These are phyloP conservation scores for Amphibalanus amphitrite DNA, from an alignment of 1,140 invertebrate species.

Conservation along the genomic window DNA sequence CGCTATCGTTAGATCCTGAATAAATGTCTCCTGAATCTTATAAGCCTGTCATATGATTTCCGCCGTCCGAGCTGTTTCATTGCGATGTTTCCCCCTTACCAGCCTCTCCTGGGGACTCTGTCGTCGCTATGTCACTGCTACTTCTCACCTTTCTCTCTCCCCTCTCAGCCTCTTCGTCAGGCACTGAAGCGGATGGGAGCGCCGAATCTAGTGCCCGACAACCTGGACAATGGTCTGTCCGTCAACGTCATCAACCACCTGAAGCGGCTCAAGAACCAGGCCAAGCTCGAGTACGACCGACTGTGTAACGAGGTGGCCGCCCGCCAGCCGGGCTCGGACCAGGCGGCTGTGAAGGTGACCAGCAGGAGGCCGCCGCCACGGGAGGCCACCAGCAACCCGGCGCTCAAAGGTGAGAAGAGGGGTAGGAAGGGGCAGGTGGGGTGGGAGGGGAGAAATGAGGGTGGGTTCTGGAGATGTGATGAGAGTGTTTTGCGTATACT, in stretches of 20 bases:
- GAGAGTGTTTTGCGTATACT: too few species aligned
- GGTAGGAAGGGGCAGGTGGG: too few species aligned
- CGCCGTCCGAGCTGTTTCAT: too few species aligned
- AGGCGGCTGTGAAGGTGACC: background rate
- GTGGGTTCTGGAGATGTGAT: too few species aligned
- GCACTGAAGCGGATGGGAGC: constrained; percentile 77
- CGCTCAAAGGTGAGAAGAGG: background rate
- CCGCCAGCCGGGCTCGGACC: constrained; percentile 25
- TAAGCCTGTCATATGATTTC: too few species aligned
- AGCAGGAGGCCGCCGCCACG: background rate
- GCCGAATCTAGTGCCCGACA: constrained; percentile 66
- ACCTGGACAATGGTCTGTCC: constrained; percentile 77
- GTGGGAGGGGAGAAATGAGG: too few species aligned
- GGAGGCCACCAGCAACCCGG: background rate
- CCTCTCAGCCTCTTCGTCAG: constrained; percentile 69
- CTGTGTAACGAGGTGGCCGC: constrained; percentile 53
- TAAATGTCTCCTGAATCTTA: too few species aligned
- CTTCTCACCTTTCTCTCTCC: constrained; percentile 15
- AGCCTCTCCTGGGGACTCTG: too few species aligned
- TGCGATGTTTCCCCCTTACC: too few species aligned
- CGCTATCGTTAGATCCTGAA: too few species aligned
- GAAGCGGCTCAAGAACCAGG: constrained; percentile 88
- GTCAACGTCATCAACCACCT: constrained; percentile 86
- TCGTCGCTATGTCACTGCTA: too few species aligned
- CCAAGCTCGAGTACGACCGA: constrained; percentile 86